Percentiles rank a stretch among this genome's conserved stretches.
Conservation (phyloP, 2,888 invertebrate species). For the Acrobasis repandana region DNA sequence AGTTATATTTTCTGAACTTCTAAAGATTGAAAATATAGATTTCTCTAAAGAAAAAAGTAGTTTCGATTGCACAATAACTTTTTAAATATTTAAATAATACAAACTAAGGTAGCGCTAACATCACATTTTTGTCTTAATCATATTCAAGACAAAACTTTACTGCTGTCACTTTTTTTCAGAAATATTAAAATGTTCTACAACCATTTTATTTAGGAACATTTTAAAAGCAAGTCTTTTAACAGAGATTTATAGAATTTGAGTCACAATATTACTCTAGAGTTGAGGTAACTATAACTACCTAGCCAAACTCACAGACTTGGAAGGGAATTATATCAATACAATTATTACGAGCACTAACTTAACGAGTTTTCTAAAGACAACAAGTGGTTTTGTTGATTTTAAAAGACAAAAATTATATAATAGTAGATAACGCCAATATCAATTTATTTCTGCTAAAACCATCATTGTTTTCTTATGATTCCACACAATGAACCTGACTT, state of each 20-base stretch:
- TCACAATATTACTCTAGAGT: constrained; percentile 1
- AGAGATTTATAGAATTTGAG: constrained; percentile 26
- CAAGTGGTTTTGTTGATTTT: too few relatives aligned
- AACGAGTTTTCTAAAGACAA: too few relatives aligned
- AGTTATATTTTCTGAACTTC: constrained; percentile 10
- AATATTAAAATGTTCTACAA: constrained; percentile 23
- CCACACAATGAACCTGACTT: too few relatives aligned
- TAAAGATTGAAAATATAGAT: constrained; percentile 19
- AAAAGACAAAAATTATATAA: too few relatives aligned
- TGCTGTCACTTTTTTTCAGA: constrained; percentile 31
- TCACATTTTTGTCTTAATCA: constrained; percentile 56
- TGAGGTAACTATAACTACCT: constrained; percentile 10
- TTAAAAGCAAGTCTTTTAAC: constrained; percentile 29
- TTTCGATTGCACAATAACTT: constrained; percentile 9
- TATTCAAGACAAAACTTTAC: constrained; percentile 32
- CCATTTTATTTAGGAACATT: constrained; percentile 40
- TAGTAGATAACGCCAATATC: too few relatives aligned
- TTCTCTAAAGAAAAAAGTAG: constrained; percentile 17
- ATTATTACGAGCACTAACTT: not conserved
- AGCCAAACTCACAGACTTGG: constrained; percentile 14
- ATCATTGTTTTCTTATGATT: too few relatives aligned
- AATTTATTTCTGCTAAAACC: too few relatives aligned
- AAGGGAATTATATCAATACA: constrained; percentile 13
- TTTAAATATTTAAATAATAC: constrained; percentile 42
- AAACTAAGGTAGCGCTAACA: constrained; percentile 56